Base-by-base conservation (phyloP, 1,140 invertebrate species). In the Acromyrmex charruanus region DNA sequence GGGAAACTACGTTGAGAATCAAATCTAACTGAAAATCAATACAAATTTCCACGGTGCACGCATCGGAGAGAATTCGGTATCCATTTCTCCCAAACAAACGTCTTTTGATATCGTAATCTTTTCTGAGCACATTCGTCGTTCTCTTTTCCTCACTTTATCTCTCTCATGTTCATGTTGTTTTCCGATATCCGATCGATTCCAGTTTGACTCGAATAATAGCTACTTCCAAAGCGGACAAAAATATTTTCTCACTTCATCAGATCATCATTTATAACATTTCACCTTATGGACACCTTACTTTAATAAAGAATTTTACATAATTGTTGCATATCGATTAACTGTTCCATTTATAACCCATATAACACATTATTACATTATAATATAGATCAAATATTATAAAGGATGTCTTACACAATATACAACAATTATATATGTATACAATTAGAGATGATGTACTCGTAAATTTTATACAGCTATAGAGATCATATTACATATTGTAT, bases 1-100 rank as follows among this genome's bases (percentile, higher is more conserved):
- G 44, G 51, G 68, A 90, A 88, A 88, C 81, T 59, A 61, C 59
- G 66, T 4, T 14, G 86, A 72, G 72, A 90, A 88, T 86, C 55
- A 35, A 71, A 81, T 53, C 88, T 90, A 90, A 90, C 89, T 77
- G 89, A 90, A 66, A 91, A 91, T 91, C 89, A 87, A 91, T 90
- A 91, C 77, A 88, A 91, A 90, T 91, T 91, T 90, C 72, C 65
- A 88, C 49, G 16, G 65, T 77, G 65, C 51, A 77, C 85, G 86
- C 55, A 74, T 79, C 85, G 77, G 6, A 59, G 55, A 71, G 28
- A 25, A 80, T 72, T 31, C 87, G 82, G 86, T 90, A 91, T 88
- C 82, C 71, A 88, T 91, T 88, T 86, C 77, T 61, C 16, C 61
- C 35, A 77, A 88, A 90, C 89, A 89, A 89, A 90, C 75, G 75